Percentiles rank a stretch among this genome's conserved stretches.
These are phyloP conservation scores for Pogonognathellus flavescens DNA, from an alignment of 1,140 invertebrate species.

Conservation along the genomic window DNA sequence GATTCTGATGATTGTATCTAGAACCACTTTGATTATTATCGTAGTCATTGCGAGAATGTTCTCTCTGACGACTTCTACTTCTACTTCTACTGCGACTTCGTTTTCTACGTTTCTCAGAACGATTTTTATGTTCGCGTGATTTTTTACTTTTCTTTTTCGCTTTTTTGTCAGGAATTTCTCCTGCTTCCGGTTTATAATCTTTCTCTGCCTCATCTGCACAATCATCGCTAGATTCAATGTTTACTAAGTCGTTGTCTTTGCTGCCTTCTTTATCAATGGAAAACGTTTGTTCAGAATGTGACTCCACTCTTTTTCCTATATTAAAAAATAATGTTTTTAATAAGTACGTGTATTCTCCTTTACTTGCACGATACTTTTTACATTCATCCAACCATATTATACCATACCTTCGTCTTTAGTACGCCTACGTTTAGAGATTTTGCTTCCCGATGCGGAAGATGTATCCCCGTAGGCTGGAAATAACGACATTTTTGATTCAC, in stretches of 20 bases:
- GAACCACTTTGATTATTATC: conserved; percentile 11
- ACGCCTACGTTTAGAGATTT: neutral
- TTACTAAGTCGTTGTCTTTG: conserved; percentile 16
- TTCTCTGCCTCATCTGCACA: neutral
- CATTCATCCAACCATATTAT: neutral
- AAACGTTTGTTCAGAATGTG: neutral
- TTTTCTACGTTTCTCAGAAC: conserved; percentile 6
- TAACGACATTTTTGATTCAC: too few relatives aligned
- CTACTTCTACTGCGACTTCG: conserved; percentile 27
- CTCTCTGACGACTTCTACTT: neutral
- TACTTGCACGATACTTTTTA: neutral
- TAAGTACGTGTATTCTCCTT: too few relatives aligned
- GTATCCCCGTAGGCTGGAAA: neutral
- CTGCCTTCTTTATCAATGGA: conserved; percentile 5
- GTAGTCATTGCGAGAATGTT: neutral
- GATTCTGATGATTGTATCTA: neutral
- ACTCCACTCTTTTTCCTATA: conserved; percentile 1
- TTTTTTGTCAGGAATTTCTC: neutral
- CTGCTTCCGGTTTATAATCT: neutral
- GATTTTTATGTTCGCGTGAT: neutral
- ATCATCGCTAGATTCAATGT: conserved; percentile 34
- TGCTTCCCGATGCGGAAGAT: neutral
- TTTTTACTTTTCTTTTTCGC: conserved; percentile 22
- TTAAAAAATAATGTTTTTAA: too few relatives aligned
- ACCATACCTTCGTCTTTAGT: conserved; percentile 1